phyloP scores from a whole-genome alignment of 2,888 invertebrate species.

The Morpho helenor region DNA sequence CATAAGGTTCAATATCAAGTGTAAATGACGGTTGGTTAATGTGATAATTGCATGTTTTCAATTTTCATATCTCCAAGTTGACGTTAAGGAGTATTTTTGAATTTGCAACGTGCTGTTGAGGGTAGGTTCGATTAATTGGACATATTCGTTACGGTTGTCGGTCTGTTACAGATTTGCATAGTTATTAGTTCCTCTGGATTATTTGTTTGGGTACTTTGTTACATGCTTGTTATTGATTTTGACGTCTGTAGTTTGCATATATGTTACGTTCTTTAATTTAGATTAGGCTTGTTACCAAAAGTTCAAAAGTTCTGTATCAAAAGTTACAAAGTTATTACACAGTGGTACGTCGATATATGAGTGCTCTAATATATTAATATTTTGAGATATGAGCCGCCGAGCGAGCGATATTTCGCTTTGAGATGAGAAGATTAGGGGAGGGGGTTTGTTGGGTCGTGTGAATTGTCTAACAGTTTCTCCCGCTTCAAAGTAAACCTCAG shows the following conservation, averaged over 20 bases:
- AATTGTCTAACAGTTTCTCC: no score
- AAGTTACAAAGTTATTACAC: no score
- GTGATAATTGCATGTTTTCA: background rate
- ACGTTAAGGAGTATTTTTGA: slow-evolving; percentile 5
- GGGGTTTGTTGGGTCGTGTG: no score
- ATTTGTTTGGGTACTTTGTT: slow-evolving; percentile 38
- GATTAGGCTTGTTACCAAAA: background rate
- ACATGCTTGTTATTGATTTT: slow-evolving; percentile 21
- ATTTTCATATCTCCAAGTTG: background rate
- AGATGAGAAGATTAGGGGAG: no score
- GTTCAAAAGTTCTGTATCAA: background rate
- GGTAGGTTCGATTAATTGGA: slow-evolving; percentile 25
- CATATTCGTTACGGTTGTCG: slow-evolving; percentile 42
- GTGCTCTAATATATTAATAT: no score
- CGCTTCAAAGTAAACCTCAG: no score
- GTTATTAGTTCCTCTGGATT: slow-evolving; percentile 44
- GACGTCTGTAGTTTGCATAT: background rate
- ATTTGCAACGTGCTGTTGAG: slow-evolving; percentile 4
- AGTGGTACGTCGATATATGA: no score
- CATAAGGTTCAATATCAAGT: slow-evolving; percentile 7
- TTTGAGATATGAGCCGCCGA: no score
- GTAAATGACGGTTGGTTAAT: slow-evolving; percentile 6
- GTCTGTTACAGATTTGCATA: slow-evolving; percentile 64
- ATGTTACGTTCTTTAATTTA: background rate
- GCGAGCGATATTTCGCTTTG: no score